Conservation (phyloP, 2,888 invertebrate species). For the Stratiomys singularior region DNA sequence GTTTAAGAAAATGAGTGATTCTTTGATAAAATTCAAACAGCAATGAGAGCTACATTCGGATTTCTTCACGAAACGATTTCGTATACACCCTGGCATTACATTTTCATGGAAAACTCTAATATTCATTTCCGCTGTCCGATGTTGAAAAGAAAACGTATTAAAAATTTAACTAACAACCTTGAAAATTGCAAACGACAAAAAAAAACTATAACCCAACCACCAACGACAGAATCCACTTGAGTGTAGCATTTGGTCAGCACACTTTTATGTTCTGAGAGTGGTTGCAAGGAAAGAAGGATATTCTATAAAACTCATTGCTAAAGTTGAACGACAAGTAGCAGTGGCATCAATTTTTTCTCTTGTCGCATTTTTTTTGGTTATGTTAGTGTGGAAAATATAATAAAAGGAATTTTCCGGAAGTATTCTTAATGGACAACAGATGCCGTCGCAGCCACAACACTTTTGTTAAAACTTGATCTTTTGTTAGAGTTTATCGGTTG, state of each 20-base stretch:
- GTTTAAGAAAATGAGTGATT: too few species aligned
- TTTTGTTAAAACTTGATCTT: constrained; percentile 1
- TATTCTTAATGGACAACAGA: not conserved
- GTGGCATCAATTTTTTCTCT: not conserved
- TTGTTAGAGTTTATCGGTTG: not conserved
- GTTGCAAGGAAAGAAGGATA: too few species aligned
- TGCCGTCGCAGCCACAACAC: not conserved
- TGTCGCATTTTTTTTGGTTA: too few species aligned
- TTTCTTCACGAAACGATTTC: too few species aligned
- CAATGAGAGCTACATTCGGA: too few species aligned
- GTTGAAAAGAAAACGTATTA: too few species aligned
- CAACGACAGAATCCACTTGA: not conserved
- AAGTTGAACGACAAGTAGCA: not conserved
- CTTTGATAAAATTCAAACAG: too few species aligned
- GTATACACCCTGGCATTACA: too few species aligned
- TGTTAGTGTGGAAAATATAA: too few species aligned
- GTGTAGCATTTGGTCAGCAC: not conserved
- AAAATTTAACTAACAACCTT: not conserved
- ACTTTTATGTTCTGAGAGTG: not conserved
- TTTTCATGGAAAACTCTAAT: too few species aligned
- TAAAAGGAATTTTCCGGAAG: not conserved
- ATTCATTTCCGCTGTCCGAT: too few species aligned
- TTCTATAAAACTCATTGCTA: not conserved
- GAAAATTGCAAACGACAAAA: not conserved
- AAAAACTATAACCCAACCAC: not conserved